These are phyloP conservation scores for Cynocephalus volans DNA, from an alignment of 2,113 vertebrate genomes.

Conservation along the genomic window DNA sequence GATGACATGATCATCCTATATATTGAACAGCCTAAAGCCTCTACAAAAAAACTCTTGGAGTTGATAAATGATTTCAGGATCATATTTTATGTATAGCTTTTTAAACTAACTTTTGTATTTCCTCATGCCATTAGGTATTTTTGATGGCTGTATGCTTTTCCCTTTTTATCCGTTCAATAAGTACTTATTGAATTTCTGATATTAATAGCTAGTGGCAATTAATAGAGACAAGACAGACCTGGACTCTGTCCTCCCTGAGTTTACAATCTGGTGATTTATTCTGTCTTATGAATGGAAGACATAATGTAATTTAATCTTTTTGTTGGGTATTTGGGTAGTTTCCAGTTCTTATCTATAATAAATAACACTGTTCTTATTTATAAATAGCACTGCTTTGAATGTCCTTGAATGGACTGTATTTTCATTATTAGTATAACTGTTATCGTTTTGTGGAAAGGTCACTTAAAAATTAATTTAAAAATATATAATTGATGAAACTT, in stretches of 20 bases:
- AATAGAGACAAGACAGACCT: not conserved
- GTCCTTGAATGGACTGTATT: slow-evolving; percentile 46
- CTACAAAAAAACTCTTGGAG: too few relatives aligned
- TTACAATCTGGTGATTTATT: slow-evolving; percentile 15
- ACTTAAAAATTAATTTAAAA: slow-evolving; percentile 72
- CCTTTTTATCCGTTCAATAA: not conserved
- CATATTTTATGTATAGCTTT: not conserved
- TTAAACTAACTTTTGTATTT: slow-evolving; percentile 17
- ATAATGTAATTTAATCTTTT: slow-evolving; percentile 31
- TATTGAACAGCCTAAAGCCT: too few relatives aligned
- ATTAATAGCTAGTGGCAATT: not conserved
- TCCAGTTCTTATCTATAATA: slow-evolving; percentile 9
- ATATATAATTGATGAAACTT: slow-evolving; percentile 61
- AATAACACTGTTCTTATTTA: slow-evolving; percentile 5
- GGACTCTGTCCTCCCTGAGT: not conserved
- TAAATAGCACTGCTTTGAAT: not conserved
- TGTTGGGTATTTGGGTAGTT: not conserved
- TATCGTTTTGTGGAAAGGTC: slow-evolving; percentile 64
- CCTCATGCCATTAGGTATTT: not conserved
- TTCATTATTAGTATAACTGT: slow-evolving; percentile 34
- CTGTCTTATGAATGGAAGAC: not conserved
- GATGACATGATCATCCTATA: too few relatives aligned
- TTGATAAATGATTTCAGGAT: too few relatives aligned
- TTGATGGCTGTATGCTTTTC: not conserved
- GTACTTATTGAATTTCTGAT: not conserved